A percentile compares a stretch with the other conserved stretches of the same genome.
These are phyloP conservation scores for Ochlodes sylvanus DNA, from an alignment of 2,888 invertebrate species.

Conservation along the genomic window DNA sequence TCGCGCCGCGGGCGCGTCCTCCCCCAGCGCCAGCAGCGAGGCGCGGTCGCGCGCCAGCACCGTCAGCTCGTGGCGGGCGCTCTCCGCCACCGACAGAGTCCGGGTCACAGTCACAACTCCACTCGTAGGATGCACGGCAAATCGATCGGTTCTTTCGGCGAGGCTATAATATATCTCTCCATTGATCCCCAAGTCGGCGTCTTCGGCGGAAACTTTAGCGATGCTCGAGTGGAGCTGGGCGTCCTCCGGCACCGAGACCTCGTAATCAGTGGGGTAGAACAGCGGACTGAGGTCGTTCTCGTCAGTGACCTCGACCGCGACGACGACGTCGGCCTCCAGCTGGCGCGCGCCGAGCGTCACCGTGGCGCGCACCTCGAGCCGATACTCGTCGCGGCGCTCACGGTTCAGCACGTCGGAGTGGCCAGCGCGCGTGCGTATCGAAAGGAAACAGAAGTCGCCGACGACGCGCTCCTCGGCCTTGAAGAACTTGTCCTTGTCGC, in stretches of 20 bases:
- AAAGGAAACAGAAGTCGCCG: constrained; percentile 97
- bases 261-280: constrained; percentile 96
- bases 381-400: constrained; percentile 94
- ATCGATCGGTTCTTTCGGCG: constrained; percentile 91
- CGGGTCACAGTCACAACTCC: constrained; percentile 94
- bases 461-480: constrained; percentile 95
- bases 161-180: constrained; percentile 99
- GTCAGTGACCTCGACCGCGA: constrained; percentile 91
- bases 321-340: constrained; percentile 89
- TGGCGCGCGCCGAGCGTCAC: constrained; percentile 84
- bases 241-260: constrained; percentile 94
- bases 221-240: constrained; percentile 93
- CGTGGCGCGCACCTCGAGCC: constrained; percentile 89
- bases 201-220: constrained; percentile 93
- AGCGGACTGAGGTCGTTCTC: constrained; percentile 97
- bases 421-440: constrained; percentile 94
- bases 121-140: constrained; percentile 96
- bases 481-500: constrained; percentile 96
- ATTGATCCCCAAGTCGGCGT: constrained; percentile 98
- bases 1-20: constrained; percentile 88
- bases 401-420: constrained; percentile 95
- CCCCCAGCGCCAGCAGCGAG: constrained; percentile 79
- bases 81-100: constrained; percentile 89
- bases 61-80: constrained; percentile 88
- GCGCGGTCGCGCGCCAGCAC: constrained; percentile 96